Base-by-base conservation (phyloP, 1,140 invertebrate species). In the Theocolax elegans region DNA sequence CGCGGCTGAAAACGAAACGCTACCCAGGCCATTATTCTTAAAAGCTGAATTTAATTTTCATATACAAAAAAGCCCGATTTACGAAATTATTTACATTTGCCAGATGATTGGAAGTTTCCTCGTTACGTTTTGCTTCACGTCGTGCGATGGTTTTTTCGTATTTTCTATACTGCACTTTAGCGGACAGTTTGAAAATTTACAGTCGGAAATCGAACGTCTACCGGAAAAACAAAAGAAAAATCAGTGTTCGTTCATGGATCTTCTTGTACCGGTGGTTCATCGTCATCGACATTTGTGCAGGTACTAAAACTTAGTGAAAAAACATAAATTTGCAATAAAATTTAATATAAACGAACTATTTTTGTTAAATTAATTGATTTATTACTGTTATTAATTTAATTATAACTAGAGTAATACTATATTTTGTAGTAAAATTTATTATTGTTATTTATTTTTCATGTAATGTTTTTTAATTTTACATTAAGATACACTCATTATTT, bases 221-320 rank as follows among this genome's bases (percentile, higher is more conserved):
- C 15, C 19, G 17, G 17, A 58, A 19, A 8, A 17, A 4, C 3
- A 42, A 13, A 13, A 4, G n/a, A n/a, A n/a, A n/a, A 15, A 42
- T 10, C 38, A 38, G 13, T 21, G 3, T 19, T 0, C n/a, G 0
- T 58, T 58, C 13, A 38, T 25, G 10, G 10, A 35, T 2, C 9
- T 12, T 0, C 21, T 58, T 3, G 31, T n/a, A 3, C 3, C 19
- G 3, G 35, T 23, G 3, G 19, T 58, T 0, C 19, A 23, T 9
- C n/a, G 27, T 21, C 54, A 58, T 58, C 54, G 31, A n/a, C 54
- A 58, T 42, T 17, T 58, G 54, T 17, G 29, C 17, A 58, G 12
- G 54, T n/a, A n/a, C n/a, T n/a, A n/a, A n/a, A n/a, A n/a, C n/a
- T 35, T 35, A 6, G 10, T 35, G 31, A 35, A 6, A n/a, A n/a